Conservation (phyloP, 2,797 vertebrate species). For the Xyrichtys novacula region DNA sequence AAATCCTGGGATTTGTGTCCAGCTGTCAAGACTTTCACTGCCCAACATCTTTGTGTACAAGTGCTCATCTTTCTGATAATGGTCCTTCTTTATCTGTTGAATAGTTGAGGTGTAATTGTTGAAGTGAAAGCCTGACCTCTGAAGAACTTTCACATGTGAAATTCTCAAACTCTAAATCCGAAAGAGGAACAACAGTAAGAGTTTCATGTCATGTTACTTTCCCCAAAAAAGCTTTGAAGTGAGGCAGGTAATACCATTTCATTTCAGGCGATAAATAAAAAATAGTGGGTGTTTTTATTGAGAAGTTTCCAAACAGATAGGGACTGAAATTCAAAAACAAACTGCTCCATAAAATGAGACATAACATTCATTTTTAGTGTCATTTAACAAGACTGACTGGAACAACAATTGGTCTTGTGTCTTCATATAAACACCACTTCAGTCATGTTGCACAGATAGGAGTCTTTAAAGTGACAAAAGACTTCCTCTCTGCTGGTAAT, state of each 20-base stretch:
- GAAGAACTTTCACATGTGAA: background rate
- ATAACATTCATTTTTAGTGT: slow-evolving; percentile 16
- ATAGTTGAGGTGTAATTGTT: slow-evolving; percentile 6
- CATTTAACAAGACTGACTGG: slow-evolving; percentile 30
- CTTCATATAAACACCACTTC: slow-evolving; percentile 17
- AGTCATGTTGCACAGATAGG: slow-evolving; percentile 22
- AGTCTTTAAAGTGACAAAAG: slow-evolving; percentile 44
- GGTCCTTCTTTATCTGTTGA: slow-evolving; percentile 38
- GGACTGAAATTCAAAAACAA: background rate
- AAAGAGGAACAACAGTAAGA: slow-evolving; percentile 4
- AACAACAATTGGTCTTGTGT: slow-evolving; percentile 18
- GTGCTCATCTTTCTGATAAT: slow-evolving; percentile 26
- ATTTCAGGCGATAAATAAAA: slow-evolving; percentile 2
- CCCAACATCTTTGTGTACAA: slow-evolving; percentile 3
- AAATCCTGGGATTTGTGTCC: slow-evolving; percentile 4
- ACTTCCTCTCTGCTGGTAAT: slow-evolving; percentile 55
- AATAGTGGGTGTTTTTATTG: background rate
- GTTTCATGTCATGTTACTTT: background rate
- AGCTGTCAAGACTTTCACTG: slow-evolving; percentile 44
- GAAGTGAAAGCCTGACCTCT: slow-evolving; percentile 6
- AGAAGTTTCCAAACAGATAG: background rate
- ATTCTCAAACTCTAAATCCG: background rate
- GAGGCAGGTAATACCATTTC: background rate
- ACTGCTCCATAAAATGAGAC: background rate
- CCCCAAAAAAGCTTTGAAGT: background rate